Percentiles rank a stretch among this genome's conserved stretches.
Evolutionary conservation across 2,888 invertebrate genomes (phyloP).

Genomic region (Epirrita christyi): DNA sequence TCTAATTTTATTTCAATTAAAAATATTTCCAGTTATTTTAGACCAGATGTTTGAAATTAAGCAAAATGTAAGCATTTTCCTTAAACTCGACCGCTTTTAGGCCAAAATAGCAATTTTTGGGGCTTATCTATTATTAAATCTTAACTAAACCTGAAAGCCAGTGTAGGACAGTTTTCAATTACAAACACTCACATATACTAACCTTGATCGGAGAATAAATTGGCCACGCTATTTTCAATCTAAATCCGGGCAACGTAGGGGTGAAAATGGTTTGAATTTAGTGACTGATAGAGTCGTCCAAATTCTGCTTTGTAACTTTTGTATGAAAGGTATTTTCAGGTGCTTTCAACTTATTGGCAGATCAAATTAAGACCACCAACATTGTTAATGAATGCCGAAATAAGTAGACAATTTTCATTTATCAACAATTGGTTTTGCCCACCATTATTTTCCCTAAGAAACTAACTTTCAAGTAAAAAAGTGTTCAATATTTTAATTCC

Average conservation of each 20-base stretch:
- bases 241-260: not conserved
- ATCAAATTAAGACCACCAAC: not conserved
- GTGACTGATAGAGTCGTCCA: not conserved
- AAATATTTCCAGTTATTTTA: not conserved
- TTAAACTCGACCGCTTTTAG: conserved; percentile 23
- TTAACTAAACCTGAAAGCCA: conserved; percentile 39
- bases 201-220: conserved; percentile 23
- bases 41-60: conserved; percentile 9
- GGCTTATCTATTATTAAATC: conserved; percentile 67
- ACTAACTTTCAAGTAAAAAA: no score
- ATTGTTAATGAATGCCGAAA: no score
- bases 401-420: no score
- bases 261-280: not conserved
- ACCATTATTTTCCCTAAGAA: no score
- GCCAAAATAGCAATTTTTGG: conserved; percentile 46
- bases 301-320: not conserved
- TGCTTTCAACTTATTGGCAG: not conserved
- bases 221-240: conserved; percentile 10
- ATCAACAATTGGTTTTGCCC: no score
- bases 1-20: no score
- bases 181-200: conserved; percentile 42
- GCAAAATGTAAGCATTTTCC: conserved; percentile 23
- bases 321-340: not conserved
- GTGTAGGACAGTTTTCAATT: conserved; percentile 66
- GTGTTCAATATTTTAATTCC: no score